Evolutionary conservation across 2,888 invertebrate species (phyloP).

Genomic region (Thysanoteuthis rhombus): DNA sequence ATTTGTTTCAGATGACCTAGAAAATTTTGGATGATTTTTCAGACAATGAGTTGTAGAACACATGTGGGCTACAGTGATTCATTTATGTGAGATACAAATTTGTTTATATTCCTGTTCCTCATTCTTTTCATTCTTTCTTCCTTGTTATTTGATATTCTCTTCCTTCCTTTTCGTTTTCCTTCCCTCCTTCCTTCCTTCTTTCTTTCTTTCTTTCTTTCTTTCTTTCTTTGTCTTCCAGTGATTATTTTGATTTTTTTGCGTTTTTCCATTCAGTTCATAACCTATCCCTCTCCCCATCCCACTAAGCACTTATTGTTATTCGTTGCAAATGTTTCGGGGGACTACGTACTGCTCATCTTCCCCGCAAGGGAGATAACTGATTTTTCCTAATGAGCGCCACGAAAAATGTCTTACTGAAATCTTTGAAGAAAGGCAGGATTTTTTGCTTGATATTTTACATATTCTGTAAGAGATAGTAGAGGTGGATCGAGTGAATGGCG

Average conservation of each 20-base stretch:
- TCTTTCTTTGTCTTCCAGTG: not conserved
- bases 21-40: no score
- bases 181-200: not conserved
- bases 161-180: not conserved
- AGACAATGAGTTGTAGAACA: no score
- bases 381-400: not conserved
- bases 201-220: not conserved
- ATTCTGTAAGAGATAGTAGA: not conserved
- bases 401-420: not conserved
- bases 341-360: not conserved
- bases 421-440: not conserved
- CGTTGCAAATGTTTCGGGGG: no score
- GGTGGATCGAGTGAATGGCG: not conserved
- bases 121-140: no score
- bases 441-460: not conserved
- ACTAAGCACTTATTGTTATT: no score
- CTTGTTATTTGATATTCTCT: not conserved
- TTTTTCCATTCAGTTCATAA: not conserved
- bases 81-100: no score
- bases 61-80: no score
- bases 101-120: no score
- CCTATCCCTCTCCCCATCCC: no score
- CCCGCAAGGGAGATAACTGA: not conserved
- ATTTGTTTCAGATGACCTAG: no score
- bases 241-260: not conserved